Conservation (phyloP, 2,888 invertebrate species). For the Lissonota sp. region DNA sequence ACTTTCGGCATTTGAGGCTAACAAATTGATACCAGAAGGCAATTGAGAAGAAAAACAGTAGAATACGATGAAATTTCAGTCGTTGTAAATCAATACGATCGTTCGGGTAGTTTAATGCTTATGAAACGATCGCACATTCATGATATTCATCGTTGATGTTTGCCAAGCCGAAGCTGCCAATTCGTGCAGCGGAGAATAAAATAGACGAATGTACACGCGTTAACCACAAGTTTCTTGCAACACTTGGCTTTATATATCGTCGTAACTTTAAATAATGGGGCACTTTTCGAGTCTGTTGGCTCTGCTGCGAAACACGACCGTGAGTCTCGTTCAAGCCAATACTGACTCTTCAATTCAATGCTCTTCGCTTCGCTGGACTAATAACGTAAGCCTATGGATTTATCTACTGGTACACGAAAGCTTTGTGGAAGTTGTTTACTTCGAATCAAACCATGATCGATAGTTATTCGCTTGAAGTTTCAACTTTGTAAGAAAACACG, state of each 20-base stretch:
- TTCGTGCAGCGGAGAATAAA: slow-evolving; percentile 22
- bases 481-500: slow-evolving; percentile 36
- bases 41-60: too few relatives aligned
- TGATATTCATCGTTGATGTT: slow-evolving; percentile 5
- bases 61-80: too few relatives aligned
- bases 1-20: too few relatives aligned
- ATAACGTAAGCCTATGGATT: slow-evolving; percentile 45
- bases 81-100: slow-evolving; percentile 25
- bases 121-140: slow-evolving; percentile 19
- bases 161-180: slow-evolving; percentile 48
- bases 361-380: slow-evolving; percentile 48
- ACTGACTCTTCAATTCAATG: slow-evolving; percentile 34
- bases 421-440: neutral
- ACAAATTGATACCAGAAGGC: too few relatives aligned
- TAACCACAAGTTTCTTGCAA: slow-evolving; percentile 23
- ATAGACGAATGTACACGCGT: slow-evolving; percentile 11
- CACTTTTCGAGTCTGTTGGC: slow-evolving; percentile 43
- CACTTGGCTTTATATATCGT: neutral
- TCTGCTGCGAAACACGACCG: slow-evolving; percentile 36
- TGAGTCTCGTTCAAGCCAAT: slow-evolving; percentile 21
- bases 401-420: slow-evolving; percentile 32
- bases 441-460: slow-evolving; percentile 27
- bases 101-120: slow-evolving; percentile 19
- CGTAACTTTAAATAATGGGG: slow-evolving; percentile 51
- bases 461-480: neutral